These are phyloP conservation scores for Odontothrips loti DNA, from an alignment of 2,888 invertebrate genomes.

Conservation along the genomic window DNA sequence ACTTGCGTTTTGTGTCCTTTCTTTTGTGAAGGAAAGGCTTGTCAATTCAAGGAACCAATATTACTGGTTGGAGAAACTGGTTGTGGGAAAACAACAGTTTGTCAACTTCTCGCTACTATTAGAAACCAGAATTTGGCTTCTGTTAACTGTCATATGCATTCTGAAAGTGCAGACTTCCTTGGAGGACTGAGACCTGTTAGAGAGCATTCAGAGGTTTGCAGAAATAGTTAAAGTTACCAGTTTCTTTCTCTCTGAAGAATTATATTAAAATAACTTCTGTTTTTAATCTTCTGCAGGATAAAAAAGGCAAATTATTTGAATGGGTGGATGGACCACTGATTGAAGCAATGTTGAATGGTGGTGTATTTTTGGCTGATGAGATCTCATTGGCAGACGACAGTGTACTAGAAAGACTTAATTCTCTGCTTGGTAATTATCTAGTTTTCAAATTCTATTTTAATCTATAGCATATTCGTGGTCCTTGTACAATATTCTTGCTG, in stretches of 20 bases:
- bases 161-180: constrained; percentile 95
- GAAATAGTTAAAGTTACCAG: background rate
- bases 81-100: constrained; percentile 95
- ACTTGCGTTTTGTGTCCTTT: constrained; percentile 26
- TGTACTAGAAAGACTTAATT: constrained; percentile 94
- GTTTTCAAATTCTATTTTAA: constrained; percentile 1
- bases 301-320: constrained; percentile 66
- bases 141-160: constrained; percentile 98
- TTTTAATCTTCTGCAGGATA: constrained; percentile 29
- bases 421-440: constrained; percentile 62
- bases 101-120: constrained; percentile 77
- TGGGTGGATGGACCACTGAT: constrained; percentile 98
- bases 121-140: constrained; percentile 64
- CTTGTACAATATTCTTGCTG: background rate
- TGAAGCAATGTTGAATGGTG: constrained; percentile 80
- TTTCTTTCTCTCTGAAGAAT: constrained; percentile 7
- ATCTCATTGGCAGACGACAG: constrained; percentile 98
- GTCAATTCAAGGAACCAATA: constrained; percentile 89
- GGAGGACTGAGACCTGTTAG: constrained; percentile 91
- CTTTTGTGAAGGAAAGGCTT: constrained; percentile 61
- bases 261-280: constrained; percentile 27
- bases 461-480: background rate
- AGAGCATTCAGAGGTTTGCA: constrained; percentile 48
- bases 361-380: constrained; percentile 93
- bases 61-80: constrained; percentile 96